These are phyloP conservation scores for Smithornis capensis DNA, from an alignment of 2,113 vertebrate species.

Conservation along the genomic window DNA sequence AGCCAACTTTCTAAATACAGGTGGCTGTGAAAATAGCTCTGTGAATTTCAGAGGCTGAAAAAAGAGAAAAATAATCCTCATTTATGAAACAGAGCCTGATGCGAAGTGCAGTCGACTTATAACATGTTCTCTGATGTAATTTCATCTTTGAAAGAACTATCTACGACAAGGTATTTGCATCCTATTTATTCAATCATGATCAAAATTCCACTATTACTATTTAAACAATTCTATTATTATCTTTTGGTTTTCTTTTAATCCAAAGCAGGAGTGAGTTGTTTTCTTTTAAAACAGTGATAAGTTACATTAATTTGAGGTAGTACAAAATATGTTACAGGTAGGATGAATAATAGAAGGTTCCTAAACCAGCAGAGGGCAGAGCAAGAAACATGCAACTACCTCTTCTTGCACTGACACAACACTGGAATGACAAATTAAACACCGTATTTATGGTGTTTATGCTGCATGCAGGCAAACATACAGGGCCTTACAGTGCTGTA, in stretches of 20 bases:
- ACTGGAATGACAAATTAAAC: background rate
- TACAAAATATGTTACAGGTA: background rate
- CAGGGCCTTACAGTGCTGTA: background rate
- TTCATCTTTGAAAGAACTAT: background rate
- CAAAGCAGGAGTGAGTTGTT: background rate
- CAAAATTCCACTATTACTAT: background rate
- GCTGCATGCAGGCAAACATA: background rate
- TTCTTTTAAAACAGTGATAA: background rate
- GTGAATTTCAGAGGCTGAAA: background rate
- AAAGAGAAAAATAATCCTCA: background rate
- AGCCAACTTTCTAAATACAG: background rate
- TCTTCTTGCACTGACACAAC: background rate
- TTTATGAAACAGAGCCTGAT: background rate
- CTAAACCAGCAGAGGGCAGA: slow-evolving; percentile 14
- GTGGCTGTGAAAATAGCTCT: background rate
- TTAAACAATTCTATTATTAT: background rate
- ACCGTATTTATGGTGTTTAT: background rate
- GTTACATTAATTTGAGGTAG: background rate
- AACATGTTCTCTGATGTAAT: background rate
- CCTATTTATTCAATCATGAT: background rate
- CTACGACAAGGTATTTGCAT: background rate
- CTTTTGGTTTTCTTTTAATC: background rate
- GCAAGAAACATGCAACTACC: background rate
- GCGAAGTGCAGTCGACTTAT: background rate
- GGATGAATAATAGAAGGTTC: background rate